Base-by-base conservation (phyloP, 2,113 vertebrate species). In the Pelmatolapia mariae region DNA sequence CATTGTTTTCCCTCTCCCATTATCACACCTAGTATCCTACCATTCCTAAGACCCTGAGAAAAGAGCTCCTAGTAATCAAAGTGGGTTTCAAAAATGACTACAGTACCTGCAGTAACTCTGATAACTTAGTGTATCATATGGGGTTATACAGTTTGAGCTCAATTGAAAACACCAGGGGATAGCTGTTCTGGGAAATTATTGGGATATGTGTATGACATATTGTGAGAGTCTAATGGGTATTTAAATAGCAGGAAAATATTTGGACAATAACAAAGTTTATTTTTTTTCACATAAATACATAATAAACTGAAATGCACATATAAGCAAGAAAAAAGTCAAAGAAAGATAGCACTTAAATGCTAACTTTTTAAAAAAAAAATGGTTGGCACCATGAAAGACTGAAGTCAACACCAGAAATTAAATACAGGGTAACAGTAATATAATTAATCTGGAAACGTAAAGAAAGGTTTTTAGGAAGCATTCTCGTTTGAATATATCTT, bases 281-380 rank as follows among this genome's bases (percentile, higher is more conserved):
- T 18, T 56, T 61, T 18, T 3, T 3, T 0, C 31, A 40, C 19
- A 68, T 22, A 40, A 22, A 68, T 40, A 68, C 4, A 40, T 0
- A 68, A 0, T 68, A 68, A 19, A 22, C 33, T 22, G 11, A 68
- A 40, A 1, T 40, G 4, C 33, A 22, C 11, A n/a, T 66, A 68
- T 40, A 15, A 22, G 33, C 33, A 68, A 71, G 3, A 38, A 43
- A 24, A 3, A 43, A 0, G 7, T 22, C 7, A 43, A 71, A 71
- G 63, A 40, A 68, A 68, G 33, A 8, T 36, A 15, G 3, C 2
- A 0, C 33, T 40, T 38, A 38, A 38, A 66, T 38, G 33, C 18
- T 38, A 66, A 66, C 31, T 66, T 66, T 31, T 8, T 0, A 22
- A 66, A 68, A 13, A 22, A 66, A 68, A 13, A 40, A 22, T 38